Percentiles rank a stretch among this genome's conserved stretches.
Conservation (phyloP, 2,888 invertebrate species). For the Macroteleia sp. region DNA sequence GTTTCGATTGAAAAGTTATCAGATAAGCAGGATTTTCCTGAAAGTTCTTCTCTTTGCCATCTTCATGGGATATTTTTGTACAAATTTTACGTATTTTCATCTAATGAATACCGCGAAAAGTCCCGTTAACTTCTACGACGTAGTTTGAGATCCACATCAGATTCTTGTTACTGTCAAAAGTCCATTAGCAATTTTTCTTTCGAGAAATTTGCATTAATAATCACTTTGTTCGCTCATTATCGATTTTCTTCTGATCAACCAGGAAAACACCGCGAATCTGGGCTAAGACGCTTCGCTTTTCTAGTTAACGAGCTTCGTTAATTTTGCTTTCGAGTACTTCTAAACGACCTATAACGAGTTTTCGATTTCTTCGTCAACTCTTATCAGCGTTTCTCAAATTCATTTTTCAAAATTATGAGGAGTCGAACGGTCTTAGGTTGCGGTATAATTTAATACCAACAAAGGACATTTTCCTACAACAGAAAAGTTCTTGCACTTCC, state of each 20-base stretch:
- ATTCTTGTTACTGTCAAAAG: slow-evolving; percentile 22
- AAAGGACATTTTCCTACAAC: no score
- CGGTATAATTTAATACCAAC: no score
- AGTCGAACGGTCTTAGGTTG: no score
- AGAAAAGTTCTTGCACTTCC: no score
- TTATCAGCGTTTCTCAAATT: no score
- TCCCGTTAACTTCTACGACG: slow-evolving; percentile 12
- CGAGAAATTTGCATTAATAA: slow-evolving; percentile 42
- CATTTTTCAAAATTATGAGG: no score
- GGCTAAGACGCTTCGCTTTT: slow-evolving; percentile 37
- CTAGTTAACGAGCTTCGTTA: slow-evolving; percentile 32
- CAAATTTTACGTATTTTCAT: slow-evolving; percentile 15
- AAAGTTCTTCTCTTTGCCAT: no score
- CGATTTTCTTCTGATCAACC: slow-evolving; percentile 39
- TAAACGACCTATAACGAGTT: slow-evolving; percentile 22
- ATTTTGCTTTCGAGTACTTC: slow-evolving; percentile 35
- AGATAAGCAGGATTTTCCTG: no score
- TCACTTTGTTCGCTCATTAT: slow-evolving; percentile 36
- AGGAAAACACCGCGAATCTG: slow-evolving; percentile 41
- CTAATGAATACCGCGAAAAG: slow-evolving; percentile 9
- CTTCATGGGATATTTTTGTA: no score
- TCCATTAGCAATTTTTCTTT: slow-evolving; percentile 22
- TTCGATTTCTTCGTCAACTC: slow-evolving; percentile 4
- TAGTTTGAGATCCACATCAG: background rate
- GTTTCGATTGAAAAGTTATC: no score